A percentile compares a stretch with the other conserved stretches of the same genome.
Conservation (phyloP, 2,113 vertebrate genomes). For the Willisornis vidua region DNA sequence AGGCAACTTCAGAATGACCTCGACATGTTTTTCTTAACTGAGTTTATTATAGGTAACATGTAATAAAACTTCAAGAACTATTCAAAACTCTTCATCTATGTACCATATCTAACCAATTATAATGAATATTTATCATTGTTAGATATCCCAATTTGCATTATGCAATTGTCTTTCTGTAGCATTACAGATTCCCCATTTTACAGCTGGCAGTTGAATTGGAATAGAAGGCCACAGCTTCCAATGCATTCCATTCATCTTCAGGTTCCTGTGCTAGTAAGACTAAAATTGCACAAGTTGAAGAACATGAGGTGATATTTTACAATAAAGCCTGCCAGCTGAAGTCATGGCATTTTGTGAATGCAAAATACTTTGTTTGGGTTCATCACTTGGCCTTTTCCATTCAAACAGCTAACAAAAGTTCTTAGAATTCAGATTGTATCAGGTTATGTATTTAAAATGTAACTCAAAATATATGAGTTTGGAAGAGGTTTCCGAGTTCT, state of each 20-base stretch:
- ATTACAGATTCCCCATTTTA: not conserved
- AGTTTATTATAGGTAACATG: not conserved
- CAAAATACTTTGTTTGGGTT: not conserved
- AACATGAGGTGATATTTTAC: not conserved
- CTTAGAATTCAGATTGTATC: not conserved
- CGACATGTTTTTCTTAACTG: not conserved
- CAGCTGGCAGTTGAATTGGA: not conserved
- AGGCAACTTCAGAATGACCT: not conserved
- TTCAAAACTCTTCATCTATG: not conserved
- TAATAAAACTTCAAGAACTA: not conserved
- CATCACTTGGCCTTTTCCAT: not conserved
- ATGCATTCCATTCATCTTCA: not conserved
- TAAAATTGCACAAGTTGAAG: not conserved
- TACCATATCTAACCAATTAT: not conserved
- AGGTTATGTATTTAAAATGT: not conserved
- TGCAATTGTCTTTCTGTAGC: not conserved
- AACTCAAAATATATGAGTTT: not conserved
- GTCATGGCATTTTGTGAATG: not conserved
- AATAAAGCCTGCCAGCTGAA: not conserved
- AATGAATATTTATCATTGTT: not conserved
- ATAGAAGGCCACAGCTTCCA: not conserved
- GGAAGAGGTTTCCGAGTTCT: not conserved
- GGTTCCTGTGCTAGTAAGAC: not conserved
- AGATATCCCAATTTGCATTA: not conserved
- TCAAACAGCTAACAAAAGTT: not conserved